phyloP scores from a whole-genome alignment of 2,888 invertebrate genomes.

The Blastobasis adustella region DNA sequence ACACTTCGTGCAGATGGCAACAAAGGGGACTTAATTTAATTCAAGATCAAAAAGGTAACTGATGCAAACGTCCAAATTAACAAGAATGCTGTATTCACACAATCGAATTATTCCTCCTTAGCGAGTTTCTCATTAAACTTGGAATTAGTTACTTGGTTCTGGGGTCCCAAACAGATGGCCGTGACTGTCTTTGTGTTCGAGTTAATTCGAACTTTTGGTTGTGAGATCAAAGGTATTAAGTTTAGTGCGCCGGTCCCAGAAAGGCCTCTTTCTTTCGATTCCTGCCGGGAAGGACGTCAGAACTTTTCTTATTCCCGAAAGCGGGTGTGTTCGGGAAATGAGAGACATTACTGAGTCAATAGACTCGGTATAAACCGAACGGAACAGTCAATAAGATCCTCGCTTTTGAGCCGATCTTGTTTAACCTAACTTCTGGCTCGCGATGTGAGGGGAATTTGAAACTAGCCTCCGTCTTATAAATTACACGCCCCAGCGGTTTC shows the following conservation, averaged over 20 bases:
- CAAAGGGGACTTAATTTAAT: conserved; percentile 26
- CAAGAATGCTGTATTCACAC: conserved; percentile 42
- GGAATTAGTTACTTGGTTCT: conserved; percentile 52
- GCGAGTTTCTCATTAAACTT: conserved; percentile 62
- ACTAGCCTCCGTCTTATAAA: conserved; percentile 21
- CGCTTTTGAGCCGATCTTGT: conserved; percentile 51
- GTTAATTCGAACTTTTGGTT: conserved; percentile 60
- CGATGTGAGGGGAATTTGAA: conserved; percentile 44
- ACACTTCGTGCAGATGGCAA: conserved; percentile 9
- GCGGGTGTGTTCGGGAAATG: conserved; percentile 64
- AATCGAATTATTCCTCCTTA: conserved; percentile 57
- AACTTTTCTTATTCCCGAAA: conserved; percentile 67
- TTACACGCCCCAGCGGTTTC: no score
- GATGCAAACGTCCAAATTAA: conserved; percentile 32
- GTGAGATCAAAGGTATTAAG: conserved; percentile 67
- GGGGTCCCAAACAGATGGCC: conserved; percentile 53
- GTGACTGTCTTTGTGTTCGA: conserved; percentile 56
- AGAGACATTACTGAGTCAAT: conserved; percentile 69
- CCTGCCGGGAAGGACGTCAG: conserved; percentile 41
- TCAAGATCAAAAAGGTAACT: conserved; percentile 29
- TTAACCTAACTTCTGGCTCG: conserved; percentile 47
- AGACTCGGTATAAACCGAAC: conserved; percentile 53
- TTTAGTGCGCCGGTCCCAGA: conserved; percentile 47
- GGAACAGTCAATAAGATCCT: conserved; percentile 58
- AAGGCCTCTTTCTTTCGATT: conserved; percentile 61